These are phyloP conservation scores for Spinibarbus caldwelli DNA, from an alignment of 2,797 vertebrate genomes.

Conservation along the genomic window DNA sequence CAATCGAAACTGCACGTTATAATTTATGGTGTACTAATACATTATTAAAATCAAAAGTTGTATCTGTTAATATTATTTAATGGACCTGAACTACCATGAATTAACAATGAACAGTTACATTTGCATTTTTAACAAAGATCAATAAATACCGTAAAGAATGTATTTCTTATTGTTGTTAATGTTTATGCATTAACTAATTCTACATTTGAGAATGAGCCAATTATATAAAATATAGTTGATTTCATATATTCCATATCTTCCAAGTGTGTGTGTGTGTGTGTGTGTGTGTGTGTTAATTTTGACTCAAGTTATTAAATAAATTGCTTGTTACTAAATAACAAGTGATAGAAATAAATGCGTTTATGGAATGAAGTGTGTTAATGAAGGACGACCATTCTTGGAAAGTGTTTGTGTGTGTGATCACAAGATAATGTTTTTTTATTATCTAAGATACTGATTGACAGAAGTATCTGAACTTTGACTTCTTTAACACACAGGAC, in stretches of 20 bases:
- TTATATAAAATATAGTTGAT: background rate
- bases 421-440: slow-evolving; percentile 53
- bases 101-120: background rate
- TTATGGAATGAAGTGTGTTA: background rate
- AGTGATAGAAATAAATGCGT: background rate
- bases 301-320: background rate
- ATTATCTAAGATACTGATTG: slow-evolving; percentile 54
- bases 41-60: background rate
- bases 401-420: slow-evolving; percentile 60
- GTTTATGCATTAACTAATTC: background rate
- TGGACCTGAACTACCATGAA: background rate
- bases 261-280: too few species aligned
- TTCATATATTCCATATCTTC: background rate
- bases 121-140: background rate
- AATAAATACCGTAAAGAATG: background rate
- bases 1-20: background rate
- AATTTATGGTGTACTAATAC: background rate
- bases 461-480: slow-evolving; percentile 50
- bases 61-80: too few species aligned
- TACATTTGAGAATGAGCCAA: background rate
- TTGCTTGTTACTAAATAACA: background rate
- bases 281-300: background rate
- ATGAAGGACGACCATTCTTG: background rate
- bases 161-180: background rate
- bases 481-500: slow-evolving; percentile 31